phyloP scores from a whole-genome alignment of 1,140 invertebrate species.

The Hylyphantes graminicola region DNA sequence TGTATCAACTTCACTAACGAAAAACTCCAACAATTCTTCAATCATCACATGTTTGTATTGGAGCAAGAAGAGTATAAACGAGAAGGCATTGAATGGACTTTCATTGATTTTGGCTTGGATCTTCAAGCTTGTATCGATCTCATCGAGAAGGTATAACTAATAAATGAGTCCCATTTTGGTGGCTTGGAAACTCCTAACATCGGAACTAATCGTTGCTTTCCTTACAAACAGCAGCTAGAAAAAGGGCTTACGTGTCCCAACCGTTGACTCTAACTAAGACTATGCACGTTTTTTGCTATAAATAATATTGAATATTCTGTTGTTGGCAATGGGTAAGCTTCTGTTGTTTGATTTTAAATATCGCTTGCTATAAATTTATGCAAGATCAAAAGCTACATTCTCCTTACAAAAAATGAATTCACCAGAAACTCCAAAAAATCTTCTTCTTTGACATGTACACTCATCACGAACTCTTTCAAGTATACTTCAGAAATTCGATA shows the following conservation, averaged over 20 bases:
- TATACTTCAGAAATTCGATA: too few relatives aligned
- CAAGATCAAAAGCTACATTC: too few relatives aligned
- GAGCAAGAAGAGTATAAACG: conserved; percentile 73
- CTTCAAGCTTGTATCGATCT: conserved; percentile 68
- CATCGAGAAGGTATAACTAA: conserved; percentile 63
- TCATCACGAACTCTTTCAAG: too few relatives aligned
- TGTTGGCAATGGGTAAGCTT: too few relatives aligned
- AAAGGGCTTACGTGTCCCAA: neutral
- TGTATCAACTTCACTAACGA: conserved; percentile 83
- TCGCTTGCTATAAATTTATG: too few relatives aligned
- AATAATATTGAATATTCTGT: too few relatives aligned
- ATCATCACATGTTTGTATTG: conserved; percentile 74
- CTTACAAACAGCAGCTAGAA: neutral
- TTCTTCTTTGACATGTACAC: too few relatives aligned
- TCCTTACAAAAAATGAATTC: too few relatives aligned
- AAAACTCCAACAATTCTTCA: conserved; percentile 77
- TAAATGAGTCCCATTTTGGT: neutral
- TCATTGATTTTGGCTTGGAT: conserved; percentile 75
- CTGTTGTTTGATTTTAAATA: too few relatives aligned
- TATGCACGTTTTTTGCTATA: too few relatives aligned
- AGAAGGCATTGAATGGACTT: conserved; percentile 74
- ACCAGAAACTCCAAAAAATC: too few relatives aligned
- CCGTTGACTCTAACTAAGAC: too few relatives aligned
- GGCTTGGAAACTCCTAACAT: conserved; percentile 2
- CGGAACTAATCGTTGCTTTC: neutral